Evolutionary conservation across 2,113 vertebrate genomes (phyloP).

Genomic region (Picathartes gymnocephalus): DNA sequence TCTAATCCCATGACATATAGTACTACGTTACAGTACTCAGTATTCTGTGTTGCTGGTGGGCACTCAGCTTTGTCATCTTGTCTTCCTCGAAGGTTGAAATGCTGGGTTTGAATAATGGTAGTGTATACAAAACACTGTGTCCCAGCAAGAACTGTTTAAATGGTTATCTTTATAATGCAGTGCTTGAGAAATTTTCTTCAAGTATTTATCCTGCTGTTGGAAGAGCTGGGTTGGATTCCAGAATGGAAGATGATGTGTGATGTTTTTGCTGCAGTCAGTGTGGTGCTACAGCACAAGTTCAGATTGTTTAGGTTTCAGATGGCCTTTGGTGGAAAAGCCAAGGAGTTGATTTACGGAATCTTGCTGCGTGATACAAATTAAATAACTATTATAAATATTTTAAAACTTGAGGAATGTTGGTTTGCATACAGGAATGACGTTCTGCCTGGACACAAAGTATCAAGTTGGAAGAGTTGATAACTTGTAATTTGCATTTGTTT

Average conservation of each 20-base stretch:
- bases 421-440: not conserved
- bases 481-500: not conserved
- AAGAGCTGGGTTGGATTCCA: not conserved
- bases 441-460: not conserved
- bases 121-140: not conserved
- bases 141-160: not conserved
- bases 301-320: not conserved
- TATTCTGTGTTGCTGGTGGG: not conserved
- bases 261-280: not conserved
- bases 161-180: not conserved
- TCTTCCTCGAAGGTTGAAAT: not conserved
- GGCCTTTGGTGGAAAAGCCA: not conserved
- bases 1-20: not conserved
- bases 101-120: not conserved
- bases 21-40: not conserved
- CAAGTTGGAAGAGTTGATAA: not conserved
- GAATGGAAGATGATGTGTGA: not conserved
- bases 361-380: not conserved
- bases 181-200: not conserved
- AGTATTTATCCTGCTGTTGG: not conserved
- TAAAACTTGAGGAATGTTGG: not conserved
- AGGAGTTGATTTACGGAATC: not conserved
- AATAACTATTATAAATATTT: not conserved
- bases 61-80: not conserved
- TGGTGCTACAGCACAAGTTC: not conserved